A percentile compares a stretch with the other conserved stretches of the same genome.
phyloP scores from a whole-genome alignment of 1,140 invertebrate species.

The Leptoteleia sp. region DNA sequence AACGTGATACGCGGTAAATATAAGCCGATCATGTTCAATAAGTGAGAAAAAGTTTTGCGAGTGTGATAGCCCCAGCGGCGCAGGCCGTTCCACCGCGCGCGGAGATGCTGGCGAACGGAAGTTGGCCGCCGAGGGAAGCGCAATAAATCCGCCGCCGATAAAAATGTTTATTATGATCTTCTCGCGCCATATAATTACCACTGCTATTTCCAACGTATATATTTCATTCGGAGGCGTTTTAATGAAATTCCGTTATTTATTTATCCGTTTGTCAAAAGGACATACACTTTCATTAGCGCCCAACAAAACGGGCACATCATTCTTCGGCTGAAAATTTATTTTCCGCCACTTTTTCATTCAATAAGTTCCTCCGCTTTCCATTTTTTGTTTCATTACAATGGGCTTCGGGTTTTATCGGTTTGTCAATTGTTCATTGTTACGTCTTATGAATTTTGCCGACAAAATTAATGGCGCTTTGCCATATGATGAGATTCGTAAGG shows the following conservation, averaged over 20 bases:
- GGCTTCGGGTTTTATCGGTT: too few species aligned
- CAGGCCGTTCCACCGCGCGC: slow-evolving; percentile 16
- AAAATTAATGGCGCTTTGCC: too few species aligned
- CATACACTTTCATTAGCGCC: too few species aligned
- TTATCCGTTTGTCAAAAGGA: slow-evolving; percentile 46
- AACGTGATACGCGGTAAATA: slow-evolving; percentile 66
- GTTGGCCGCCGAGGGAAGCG: slow-evolving; percentile 44
- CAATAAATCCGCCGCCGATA: slow-evolving; percentile 51
- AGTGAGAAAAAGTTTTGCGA: slow-evolving; percentile 62
- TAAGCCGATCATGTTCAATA: slow-evolving; percentile 67
- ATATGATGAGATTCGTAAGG: too few species aligned
- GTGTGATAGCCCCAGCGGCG: slow-evolving; percentile 59
- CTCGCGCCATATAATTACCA: slow-evolving; percentile 44
- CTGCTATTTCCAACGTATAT: slow-evolving; percentile 11
- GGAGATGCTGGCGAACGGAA: slow-evolving; percentile 63
- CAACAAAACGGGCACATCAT: too few species aligned
- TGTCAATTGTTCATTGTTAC: too few species aligned
- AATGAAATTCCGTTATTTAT: slow-evolving; percentile 51
- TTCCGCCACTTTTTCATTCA: too few species aligned
- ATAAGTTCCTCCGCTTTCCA: too few species aligned
- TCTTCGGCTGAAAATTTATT: too few species aligned
- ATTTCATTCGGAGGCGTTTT: slow-evolving; percentile 49
- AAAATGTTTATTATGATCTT: slow-evolving; percentile 50
- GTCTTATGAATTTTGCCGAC: too few species aligned
- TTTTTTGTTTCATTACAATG: too few species aligned